Conservation (phyloP, 2,888 invertebrate species). For the Apodemia hepburni region DNA sequence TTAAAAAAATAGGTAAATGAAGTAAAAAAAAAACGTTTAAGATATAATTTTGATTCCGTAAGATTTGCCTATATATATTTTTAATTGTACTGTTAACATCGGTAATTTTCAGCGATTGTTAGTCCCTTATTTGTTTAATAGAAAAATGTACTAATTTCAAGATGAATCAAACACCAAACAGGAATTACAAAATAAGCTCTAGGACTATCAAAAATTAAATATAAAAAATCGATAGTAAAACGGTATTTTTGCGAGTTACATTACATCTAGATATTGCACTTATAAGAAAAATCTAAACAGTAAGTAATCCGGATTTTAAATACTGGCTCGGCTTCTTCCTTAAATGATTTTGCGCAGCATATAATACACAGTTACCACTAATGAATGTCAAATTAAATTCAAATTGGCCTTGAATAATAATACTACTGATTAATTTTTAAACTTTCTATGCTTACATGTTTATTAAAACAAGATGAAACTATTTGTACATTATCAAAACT, state of each 20-base stretch:
- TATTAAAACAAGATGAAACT: constrained; percentile 32
- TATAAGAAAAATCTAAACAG: constrained; percentile 64
- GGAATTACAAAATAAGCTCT: neutral
- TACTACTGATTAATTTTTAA: constrained; percentile 31
- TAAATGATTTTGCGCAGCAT: constrained; percentile 45
- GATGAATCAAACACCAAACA: neutral
- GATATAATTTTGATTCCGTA: too few species aligned
- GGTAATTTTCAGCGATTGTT: neutral
- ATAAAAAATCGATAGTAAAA: constrained; percentile 22
- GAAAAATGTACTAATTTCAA: neutral
- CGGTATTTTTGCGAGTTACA: constrained; percentile 24
- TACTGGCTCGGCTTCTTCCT: constrained; percentile 75
- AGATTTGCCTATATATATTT: too few species aligned
- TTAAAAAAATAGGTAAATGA: too few species aligned
- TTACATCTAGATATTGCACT: constrained; percentile 73
- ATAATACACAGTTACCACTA: constrained; percentile 44
- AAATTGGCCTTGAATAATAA: constrained; percentile 38
- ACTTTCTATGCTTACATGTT: constrained; percentile 31
- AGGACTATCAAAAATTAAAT: neutral
- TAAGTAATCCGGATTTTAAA: constrained; percentile 75
- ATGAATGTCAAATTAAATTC: constrained; percentile 46
- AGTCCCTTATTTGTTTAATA: neutral
- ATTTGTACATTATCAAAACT: constrained; percentile 38
- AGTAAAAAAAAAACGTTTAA: too few species aligned
- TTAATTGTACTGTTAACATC: neutral